Conservation (phyloP, 2,888 invertebrate species). For the Actias luna region DNA sequence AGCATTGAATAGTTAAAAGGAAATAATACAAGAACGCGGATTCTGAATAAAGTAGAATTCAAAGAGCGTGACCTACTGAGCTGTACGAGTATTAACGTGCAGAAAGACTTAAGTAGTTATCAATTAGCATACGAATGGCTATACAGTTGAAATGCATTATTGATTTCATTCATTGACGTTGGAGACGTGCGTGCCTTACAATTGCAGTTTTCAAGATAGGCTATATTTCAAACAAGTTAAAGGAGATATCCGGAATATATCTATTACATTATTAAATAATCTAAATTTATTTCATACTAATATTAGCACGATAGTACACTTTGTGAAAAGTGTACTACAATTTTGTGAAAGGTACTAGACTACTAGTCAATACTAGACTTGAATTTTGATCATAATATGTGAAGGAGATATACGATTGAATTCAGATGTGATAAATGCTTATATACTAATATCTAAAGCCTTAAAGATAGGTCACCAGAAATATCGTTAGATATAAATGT, state of each 20-base stretch:
- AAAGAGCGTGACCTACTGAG: slow-evolving; percentile 6
- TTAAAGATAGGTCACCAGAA: too few species aligned
- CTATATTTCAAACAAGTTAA: background rate
- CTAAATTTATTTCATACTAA: background rate
- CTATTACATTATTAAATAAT: background rate
- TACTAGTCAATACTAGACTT: too few species aligned
- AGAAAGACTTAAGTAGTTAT: slow-evolving; percentile 3
- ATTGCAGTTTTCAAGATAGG: slow-evolving; percentile 18
- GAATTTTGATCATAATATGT: too few species aligned
- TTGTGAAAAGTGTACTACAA: too few species aligned
- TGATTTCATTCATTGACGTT: background rate
- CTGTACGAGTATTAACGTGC: background rate
- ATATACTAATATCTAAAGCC: too few species aligned
- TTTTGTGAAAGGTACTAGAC: too few species aligned
- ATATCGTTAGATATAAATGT: too few species aligned
- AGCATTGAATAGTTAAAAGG: background rate
- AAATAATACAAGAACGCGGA: slow-evolving; percentile 5
- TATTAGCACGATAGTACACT: too few species aligned
- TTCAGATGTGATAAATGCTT: too few species aligned
- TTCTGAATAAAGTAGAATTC: background rate
- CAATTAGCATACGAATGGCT: slow-evolving; percentile 10
- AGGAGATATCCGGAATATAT: background rate
- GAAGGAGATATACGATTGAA: too few species aligned
- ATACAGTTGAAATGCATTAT: slow-evolving; percentile 6
- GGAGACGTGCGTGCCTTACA: slow-evolving; percentile 1